Percentiles rank a stretch among this genome's conserved stretches.
Conservation (phyloP, 2,797 vertebrate species). For the Sylvilagus floridanus region DNA sequence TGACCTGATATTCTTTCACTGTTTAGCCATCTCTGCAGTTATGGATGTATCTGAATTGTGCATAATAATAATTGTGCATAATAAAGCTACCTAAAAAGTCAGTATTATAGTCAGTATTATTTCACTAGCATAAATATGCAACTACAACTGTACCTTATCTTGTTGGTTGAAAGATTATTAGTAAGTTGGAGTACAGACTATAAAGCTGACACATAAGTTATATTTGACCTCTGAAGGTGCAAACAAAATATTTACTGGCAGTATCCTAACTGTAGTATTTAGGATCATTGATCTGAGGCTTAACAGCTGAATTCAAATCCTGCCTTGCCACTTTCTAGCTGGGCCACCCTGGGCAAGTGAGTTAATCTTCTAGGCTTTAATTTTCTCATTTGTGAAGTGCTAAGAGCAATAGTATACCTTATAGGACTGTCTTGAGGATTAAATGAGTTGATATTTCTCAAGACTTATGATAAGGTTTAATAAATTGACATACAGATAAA, state of each 20-base stretch:
- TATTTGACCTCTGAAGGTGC: background rate
- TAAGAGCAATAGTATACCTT: background rate
- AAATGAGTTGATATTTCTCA: background rate
- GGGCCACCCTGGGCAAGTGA: background rate
- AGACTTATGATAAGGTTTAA: background rate
- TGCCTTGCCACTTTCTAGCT: background rate
- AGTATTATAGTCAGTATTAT: background rate
- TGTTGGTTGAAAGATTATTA: background rate
- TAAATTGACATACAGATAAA: slow-evolving; percentile 31
- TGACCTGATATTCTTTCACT: background rate
- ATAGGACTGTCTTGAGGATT: background rate
- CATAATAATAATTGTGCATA: background rate
- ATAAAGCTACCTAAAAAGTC: background rate
- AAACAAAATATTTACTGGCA: background rate
- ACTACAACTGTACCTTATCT: background rate
- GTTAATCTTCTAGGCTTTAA: background rate
- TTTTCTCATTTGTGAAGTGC: slow-evolving; percentile 10
- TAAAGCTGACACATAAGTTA: background rate
- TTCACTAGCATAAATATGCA: background rate
- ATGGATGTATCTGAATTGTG: background rate
- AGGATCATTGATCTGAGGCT: background rate
- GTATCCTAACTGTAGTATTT: background rate
- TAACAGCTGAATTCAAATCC: background rate
- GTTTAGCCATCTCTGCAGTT: background rate
- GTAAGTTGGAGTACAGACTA: background rate